Base-by-base conservation (phyloP, 2,888 invertebrate species). In the Eupithecia pulchellata region DNA sequence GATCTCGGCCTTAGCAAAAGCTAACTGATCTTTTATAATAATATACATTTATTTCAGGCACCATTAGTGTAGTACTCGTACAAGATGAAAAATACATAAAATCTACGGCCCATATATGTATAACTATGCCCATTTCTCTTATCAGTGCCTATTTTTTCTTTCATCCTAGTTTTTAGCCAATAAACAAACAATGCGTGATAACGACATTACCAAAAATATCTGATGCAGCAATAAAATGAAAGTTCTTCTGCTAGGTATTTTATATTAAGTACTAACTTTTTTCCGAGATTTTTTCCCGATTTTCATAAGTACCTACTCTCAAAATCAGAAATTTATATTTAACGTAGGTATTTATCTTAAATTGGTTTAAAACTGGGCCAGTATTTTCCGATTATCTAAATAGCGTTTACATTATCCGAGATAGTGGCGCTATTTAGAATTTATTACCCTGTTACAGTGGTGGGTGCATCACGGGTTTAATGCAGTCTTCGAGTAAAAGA, bases 361-460 rank as follows among this genome's bases (percentile, higher is more conserved):
- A n/a, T n/a, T n/a, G n/a, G n/a, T n/a, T n/a, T n/a, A n/a, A 47
- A 47, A 20, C 20, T 47, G 13, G 20, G 52, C 52, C 58, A 32
- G 32, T 90, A 89, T 88, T 89, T 89, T 87, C 81, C 84, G 86
- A 89, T 91, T 89, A 90, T 85, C 84, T 86, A 88, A 87, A 86
- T 83, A 87, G 88, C 86, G 86, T 86, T 89, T 88, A 88, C 86
- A 86, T 90, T 88, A 86, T 84, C 86, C 84, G 82, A 86, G 87
- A 88, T 88, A 89, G 88, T 85, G 84, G 87, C 87, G 85, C 83
- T 87, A 86, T 91, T 90, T 87, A 82, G 84, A 88, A 92, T 91
- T 92, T 91, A 91, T 90, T 85, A 84, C 86, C 78, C 84, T 84
- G 87, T 88, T 89, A 89, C 83, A 85, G 86, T 87, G 86, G 88